A percentile compares a stretch with the other conserved stretches of the same genome.
These are phyloP conservation scores for Aphrocallistes beatrix DNA, from an alignment of 37 sponge, comb jelly and placozoan species.

Conservation along the genomic window DNA sequence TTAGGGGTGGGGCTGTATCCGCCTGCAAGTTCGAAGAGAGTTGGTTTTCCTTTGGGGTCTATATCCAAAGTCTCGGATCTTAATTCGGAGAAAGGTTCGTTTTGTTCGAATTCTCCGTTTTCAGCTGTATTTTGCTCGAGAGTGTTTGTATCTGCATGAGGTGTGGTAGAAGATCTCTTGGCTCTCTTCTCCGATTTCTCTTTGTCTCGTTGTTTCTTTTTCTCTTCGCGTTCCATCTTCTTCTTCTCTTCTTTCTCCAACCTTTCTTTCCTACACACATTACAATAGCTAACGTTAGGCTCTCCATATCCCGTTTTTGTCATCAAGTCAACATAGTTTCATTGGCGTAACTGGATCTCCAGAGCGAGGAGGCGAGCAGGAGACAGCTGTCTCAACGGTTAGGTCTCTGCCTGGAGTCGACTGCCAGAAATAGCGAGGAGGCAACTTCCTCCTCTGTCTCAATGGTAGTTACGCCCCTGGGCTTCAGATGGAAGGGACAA, in stretches of 20 bases:
- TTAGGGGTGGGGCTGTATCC: neutral
- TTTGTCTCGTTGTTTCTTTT: neutral
- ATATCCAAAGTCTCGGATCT: neutral
- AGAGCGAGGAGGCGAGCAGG: no score
- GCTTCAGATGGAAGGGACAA: no score
- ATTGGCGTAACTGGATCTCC: no score
- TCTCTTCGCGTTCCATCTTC: neutral
- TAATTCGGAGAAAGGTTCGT: neutral
- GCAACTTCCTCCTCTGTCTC: no score
- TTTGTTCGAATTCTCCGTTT: neutral
- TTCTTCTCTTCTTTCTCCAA: constrained; percentile 3
- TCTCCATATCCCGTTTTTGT: no score
- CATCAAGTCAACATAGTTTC: no score
- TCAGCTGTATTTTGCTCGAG: neutral
- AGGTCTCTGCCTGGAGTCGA: no score
- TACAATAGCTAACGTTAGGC: no score
- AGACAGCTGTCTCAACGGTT: no score
- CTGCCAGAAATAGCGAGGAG: no score
- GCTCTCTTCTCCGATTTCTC: neutral
- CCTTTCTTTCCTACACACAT: constrained; percentile 6
- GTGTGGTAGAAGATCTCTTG: neutral
- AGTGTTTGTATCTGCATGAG: neutral
- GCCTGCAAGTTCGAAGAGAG: neutral
- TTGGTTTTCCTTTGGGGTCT: neutral
- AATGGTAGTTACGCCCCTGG: no score